Evolutionary conservation across 2,888 invertebrate genomes (phyloP).

Genomic region (Agrochola lychnidis): DNA sequence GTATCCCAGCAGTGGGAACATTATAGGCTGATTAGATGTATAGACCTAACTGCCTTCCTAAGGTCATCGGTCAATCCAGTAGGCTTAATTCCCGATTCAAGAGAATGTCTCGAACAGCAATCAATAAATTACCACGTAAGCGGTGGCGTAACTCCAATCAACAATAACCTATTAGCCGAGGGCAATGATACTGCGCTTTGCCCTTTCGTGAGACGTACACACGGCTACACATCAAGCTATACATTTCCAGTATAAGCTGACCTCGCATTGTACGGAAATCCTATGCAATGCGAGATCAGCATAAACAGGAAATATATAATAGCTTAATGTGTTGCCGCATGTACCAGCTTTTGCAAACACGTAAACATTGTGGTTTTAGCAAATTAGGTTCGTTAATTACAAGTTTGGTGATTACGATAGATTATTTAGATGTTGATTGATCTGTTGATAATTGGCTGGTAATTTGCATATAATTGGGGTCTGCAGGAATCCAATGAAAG

Average conservation of each 20-base stretch:
- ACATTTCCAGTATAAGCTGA: no score
- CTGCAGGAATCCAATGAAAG: no score
- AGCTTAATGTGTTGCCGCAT: no score
- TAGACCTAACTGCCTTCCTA: conserved; percentile 8
- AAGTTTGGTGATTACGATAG: conserved; percentile 32
- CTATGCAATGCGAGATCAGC: no score
- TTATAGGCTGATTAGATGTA: not conserved
- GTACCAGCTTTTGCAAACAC: conserved; percentile 66
- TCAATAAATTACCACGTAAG: conserved; percentile 47
- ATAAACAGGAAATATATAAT: no score
- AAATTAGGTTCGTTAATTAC: conserved; percentile 22
- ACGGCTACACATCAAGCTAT: no score
- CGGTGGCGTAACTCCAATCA: conserved; percentile 57
- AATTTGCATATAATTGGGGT: not conserved
- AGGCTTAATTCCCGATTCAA: conserved; percentile 23
- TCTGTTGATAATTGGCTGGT: not conserved
- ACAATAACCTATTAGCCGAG: conserved; percentile 67
- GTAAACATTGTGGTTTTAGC: conserved; percentile 51
- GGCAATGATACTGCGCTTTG: conserved; percentile 66
- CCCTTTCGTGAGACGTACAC: conserved; percentile 63
- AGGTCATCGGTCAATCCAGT: conserved; percentile 27
- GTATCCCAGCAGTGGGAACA: not conserved
- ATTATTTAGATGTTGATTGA: conserved; percentile 31
- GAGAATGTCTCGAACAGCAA: conserved; percentile 26
- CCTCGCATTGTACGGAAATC: no score